These are phyloP conservation scores for Aphaenogaster ashmeadi DNA, from an alignment of 1,140 invertebrate genomes.

Conservation along the genomic window DNA sequence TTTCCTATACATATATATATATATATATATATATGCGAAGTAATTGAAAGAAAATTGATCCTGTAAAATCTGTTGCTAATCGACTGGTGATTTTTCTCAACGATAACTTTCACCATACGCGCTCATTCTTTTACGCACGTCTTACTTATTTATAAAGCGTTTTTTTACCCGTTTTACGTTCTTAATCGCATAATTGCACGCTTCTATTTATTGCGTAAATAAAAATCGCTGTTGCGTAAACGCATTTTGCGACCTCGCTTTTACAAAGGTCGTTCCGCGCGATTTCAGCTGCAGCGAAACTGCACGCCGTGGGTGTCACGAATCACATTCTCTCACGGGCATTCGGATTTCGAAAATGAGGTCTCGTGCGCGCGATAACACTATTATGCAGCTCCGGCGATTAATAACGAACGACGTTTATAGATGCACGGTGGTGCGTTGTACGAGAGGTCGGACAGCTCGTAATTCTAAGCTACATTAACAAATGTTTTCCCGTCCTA, in stretches of 20 bases:
- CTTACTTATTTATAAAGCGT: background rate
- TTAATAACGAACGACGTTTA: conserved; percentile 58
- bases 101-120: background rate
- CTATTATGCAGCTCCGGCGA: conserved; percentile 28
- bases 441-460: conserved; percentile 9
- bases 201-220: background rate
- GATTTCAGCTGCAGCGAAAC: conserved; percentile 31
- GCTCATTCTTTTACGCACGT: background rate
- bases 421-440: conserved; percentile 13
- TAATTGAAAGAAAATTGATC: background rate
- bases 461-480: conserved; percentile 46
- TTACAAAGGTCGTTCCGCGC: conserved; percentile 32
- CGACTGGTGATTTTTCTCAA: background rate
- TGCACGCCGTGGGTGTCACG: conserved; percentile 11
- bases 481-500: conserved; percentile 34
- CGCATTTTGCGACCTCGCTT: background rate
- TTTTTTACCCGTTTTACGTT: background rate
- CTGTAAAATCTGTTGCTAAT: background rate
- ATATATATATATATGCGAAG: background rate
- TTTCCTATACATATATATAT: background rate
- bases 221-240: conserved; percentile 33
- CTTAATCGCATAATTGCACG: no score
- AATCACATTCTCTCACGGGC: conserved; percentile 12
- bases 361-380: background rate
- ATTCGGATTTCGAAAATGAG: conserved; percentile 49